phyloP scores from a whole-genome alignment of 2,888 invertebrate species.

The Tenthredo distinguenda region DNA sequence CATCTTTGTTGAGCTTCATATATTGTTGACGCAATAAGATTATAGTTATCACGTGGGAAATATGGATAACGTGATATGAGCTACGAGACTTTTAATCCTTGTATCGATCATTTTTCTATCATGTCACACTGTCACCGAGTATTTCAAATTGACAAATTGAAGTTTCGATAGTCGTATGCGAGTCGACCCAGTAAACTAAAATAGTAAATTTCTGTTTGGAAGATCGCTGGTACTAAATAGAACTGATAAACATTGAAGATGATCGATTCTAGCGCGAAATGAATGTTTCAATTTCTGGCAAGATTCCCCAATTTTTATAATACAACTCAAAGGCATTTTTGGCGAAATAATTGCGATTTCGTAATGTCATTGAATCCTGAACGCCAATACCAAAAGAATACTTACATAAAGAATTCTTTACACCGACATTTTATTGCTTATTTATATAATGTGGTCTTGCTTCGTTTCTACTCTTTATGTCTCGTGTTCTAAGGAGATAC shows the following conservation, averaged over 20 bases:
- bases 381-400: too few relatives aligned
- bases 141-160: background rate
- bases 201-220: background rate
- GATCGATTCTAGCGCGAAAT: background rate
- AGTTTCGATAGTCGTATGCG: background rate
- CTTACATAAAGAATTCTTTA: too few relatives aligned
- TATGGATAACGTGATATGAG: background rate
- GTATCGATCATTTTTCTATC: background rate
- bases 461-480: too few relatives aligned
- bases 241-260: background rate
- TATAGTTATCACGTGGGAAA: background rate
- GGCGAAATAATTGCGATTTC: too few relatives aligned
- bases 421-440: too few relatives aligned
- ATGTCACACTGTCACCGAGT: background rate
- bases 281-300: background rate
- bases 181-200: background rate
- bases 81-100: too few relatives aligned
- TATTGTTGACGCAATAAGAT: background rate
- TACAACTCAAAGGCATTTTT: too few relatives aligned
- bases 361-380: too few relatives aligned
- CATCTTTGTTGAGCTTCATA: too few relatives aligned
- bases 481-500: too few relatives aligned
- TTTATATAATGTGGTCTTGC: too few relatives aligned
- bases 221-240: background rate
- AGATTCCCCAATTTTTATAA: too few relatives aligned